A percentile compares a stretch with the other conserved stretches of the same genome.
phyloP scores from a whole-genome alignment of 2,113 vertebrate genomes.

The Emydura subglobosa region DNA sequence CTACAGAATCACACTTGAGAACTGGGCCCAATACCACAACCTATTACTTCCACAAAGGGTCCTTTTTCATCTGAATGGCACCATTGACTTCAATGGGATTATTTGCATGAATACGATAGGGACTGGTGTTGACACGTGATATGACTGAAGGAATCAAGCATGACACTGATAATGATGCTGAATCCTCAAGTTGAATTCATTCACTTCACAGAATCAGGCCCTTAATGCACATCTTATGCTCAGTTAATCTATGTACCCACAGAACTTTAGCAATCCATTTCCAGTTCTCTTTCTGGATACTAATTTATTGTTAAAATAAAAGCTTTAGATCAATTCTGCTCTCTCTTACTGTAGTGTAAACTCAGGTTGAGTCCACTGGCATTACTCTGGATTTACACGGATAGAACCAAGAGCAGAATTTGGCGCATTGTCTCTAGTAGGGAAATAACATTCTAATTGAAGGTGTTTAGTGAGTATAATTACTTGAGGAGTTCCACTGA shows the following conservation, averaged over 20 bases:
- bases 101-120: too few species aligned
- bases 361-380: background rate
- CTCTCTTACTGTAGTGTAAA: background rate
- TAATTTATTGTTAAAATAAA: background rate
- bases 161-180: background rate
- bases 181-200: background rate
- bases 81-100: too few species aligned
- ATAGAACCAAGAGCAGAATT: background rate
- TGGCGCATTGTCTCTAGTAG: background rate
- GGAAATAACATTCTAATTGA: constrained; percentile 35
- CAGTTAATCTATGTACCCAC: background rate
- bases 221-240: background rate
- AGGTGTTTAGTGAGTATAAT: constrained; percentile 13
- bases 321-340: background rate
- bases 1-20: too few species aligned
- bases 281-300: background rate
- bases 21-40: too few species aligned
- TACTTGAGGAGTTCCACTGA: constrained; percentile 16
- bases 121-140: background rate
- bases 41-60: too few species aligned
- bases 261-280: background rate
- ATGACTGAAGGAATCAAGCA: background rate
- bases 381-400: constrained; percentile 17
- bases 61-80: too few species aligned
- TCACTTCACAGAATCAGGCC: background rate